Evolutionary conservation across 1,140 invertebrate species (phyloP), one percentile per base, ranked within the genome.

Genomic region (Oreohelix idahoensis): DNA sequence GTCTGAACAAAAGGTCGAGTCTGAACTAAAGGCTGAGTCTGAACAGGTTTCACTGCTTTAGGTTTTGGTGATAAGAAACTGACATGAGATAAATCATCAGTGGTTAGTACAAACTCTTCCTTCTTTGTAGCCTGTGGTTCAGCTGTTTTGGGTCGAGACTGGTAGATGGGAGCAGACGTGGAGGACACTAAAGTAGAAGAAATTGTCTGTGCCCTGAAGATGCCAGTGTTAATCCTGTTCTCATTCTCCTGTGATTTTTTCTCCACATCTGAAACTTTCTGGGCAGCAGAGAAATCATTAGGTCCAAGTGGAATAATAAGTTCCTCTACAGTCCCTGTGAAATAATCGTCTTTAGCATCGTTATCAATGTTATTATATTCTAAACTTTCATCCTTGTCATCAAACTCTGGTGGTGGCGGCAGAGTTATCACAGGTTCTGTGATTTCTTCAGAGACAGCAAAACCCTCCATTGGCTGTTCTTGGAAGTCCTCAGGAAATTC

Each of bases 21-120:
- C 10, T 79, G 29, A 32, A 42, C 39, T 15, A 10, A 39, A 26
- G 79, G 66, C 45, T 70, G 36, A n/a, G 63, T 49, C 35, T 81
- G 35, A 17, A 32, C 29, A 23, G 0, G n/a, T n/a, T 71, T 81
- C 1, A 23, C 75, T 53, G 77, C 75, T 49, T 80, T 74, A 38
- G 84, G 84, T 39, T 84, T 85, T 66, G 85, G 83, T 73, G 86
- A 87, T 70, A 87, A 82, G 73, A 90, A 88, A 70, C 87, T 87
- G 26, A 91, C 84, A 75, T 86, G 89, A 49, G 85, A 80, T 29
- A 91, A 84, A 70, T 91, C 90, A 74, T 90, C 89, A 42, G 84
- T 82, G 29, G 90, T 87, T 36, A 91, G 81, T 4, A 91, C 86
- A 87, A 91, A 90, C 80, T 86, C 83, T 66, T 87, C 86, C 45